Evolutionary conservation across 2,888 invertebrate genomes (phyloP).

Genomic region (Automeris io): DNA sequence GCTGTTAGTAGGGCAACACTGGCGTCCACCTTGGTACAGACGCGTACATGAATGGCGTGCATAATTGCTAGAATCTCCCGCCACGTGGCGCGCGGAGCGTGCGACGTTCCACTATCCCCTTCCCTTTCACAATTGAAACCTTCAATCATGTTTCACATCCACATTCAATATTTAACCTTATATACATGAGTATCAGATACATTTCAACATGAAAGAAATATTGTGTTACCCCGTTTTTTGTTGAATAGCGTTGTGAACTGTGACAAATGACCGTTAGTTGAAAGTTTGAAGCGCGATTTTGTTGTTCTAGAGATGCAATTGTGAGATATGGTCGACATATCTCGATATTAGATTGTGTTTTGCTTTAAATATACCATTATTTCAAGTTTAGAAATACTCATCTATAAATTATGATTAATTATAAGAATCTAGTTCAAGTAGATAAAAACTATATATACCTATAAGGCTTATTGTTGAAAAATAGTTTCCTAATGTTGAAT

Average conservation of each 20-base stretch:
- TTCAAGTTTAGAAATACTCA: no score
- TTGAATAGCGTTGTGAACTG: slow-evolving; percentile 31
- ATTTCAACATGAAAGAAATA: not conserved
- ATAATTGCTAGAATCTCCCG: slow-evolving; percentile 59
- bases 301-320: slow-evolving; percentile 20
- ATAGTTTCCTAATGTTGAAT: no score
- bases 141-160: not conserved
- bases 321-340: slow-evolving; percentile 17
- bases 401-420: no score
- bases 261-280: slow-evolving; percentile 62
- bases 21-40: slow-evolving; percentile 24
- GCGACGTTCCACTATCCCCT: slow-evolving; percentile 28
- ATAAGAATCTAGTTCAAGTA: no score
- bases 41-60: slow-evolving; percentile 49
- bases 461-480: no score
- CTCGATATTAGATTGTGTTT: not conserved
- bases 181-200: not conserved
- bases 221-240: slow-evolving; percentile 9
- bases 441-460: no score
- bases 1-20: no score
- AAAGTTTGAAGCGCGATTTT: slow-evolving; percentile 46
- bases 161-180: slow-evolving; percentile 5
- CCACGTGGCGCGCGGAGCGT: slow-evolving; percentile 47
- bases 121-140: slow-evolving; percentile 5
- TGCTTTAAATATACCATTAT: no score